phyloP scores from a whole-genome alignment of 2,113 vertebrate species.

The Urocolius indicus region DNA sequence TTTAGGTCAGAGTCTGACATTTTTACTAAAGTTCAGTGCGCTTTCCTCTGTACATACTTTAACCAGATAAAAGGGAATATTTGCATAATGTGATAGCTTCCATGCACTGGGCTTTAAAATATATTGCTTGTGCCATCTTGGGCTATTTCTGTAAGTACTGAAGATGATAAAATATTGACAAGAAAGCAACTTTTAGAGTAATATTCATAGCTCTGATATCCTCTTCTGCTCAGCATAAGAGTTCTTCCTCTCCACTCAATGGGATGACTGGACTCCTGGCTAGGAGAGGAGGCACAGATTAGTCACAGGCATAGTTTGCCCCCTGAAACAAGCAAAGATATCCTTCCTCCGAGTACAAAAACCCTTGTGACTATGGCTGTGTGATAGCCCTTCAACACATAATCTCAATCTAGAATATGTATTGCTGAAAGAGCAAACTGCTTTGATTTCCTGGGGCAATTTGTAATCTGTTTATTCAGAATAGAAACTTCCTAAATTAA shows the following conservation, averaged over 20 bases:
- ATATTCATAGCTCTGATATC: not conserved
- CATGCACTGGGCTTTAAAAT: not conserved
- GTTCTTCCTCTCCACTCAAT: not conserved
- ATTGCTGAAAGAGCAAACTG: not conserved
- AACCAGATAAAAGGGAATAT: not conserved
- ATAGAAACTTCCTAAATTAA: not conserved
- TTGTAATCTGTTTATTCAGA: not conserved
- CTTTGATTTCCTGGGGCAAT: not conserved
- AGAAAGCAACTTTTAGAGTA: not conserved
- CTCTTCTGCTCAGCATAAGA: not conserved
- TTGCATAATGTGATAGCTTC: not conserved
- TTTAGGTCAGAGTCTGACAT: not conserved
- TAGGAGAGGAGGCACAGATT: not conserved
- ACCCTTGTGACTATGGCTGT: not conserved
- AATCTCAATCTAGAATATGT: not conserved
- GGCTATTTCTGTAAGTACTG: not conserved
- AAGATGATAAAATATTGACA: not conserved
- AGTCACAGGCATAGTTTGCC: not conserved
- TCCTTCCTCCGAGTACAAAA: not conserved
- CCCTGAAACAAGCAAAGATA: not conserved
- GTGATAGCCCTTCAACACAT: not conserved
- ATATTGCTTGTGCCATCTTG: not conserved
- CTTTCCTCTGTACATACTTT: not conserved
- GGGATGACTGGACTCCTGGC: not conserved
- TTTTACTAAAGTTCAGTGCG: not conserved